Percentiles rank a stretch among this genome's conserved stretches.
phyloP scores from a whole-genome alignment of 2,888 invertebrate genomes.

The Hydrotaea diabolus region DNA sequence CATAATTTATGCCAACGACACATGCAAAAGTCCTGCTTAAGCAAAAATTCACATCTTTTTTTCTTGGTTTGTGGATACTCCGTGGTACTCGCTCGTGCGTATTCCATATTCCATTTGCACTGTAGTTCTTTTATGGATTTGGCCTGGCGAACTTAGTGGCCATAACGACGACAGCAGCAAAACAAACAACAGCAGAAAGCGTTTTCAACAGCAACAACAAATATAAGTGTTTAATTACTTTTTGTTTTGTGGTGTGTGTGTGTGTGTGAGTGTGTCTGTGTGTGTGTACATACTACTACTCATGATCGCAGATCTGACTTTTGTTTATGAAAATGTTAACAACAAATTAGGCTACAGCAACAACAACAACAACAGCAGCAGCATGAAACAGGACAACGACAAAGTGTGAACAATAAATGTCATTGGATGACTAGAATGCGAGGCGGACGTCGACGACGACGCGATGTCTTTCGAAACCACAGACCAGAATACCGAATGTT shows the following conservation, averaged over 20 bases:
- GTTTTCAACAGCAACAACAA: conserved; percentile 40
- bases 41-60: conserved; percentile 46
- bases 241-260: too few relatives aligned
- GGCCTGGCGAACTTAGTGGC: conserved; percentile 47
- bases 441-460: neutral
- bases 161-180: neutral
- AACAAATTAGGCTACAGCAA: conserved; percentile 45
- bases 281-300: neutral
- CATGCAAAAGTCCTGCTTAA: conserved; percentile 65
- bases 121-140: conserved; percentile 45
- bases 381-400: conserved; percentile 26
- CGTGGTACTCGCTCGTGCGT: conserved; percentile 9
- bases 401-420: conserved; percentile 64
- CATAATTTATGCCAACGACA: conserved; percentile 66
- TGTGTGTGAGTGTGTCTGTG: too few relatives aligned
- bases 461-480: neutral
- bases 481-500: conserved; percentile 37
- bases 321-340: conserved; percentile 35
- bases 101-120: conserved; percentile 2
- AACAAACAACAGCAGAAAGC: conserved; percentile 20
- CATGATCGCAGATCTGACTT: conserved; percentile 29
- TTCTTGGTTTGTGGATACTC: neutral
- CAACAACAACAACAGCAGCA: conserved; percentile 4
- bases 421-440: conserved; percentile 27
- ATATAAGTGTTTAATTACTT: conserved; percentile 53